Base-by-base conservation (phyloP, 2,888 invertebrate genomes). In the Troides oblongomaculatus region DNA sequence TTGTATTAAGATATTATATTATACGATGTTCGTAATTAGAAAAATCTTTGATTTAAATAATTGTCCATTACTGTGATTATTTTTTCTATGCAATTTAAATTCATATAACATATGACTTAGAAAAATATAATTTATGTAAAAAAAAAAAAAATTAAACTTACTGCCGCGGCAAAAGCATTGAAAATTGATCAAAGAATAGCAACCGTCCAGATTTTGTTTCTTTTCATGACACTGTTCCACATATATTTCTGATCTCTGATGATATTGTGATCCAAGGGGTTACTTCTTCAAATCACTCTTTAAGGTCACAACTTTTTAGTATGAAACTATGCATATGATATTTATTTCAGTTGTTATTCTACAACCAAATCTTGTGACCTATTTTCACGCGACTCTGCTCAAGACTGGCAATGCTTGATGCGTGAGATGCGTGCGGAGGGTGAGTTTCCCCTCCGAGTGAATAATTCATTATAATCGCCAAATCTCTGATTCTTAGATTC, bases 351-450 rank as follows among this genome's bases (percentile, higher is more conserved):
- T 3, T 30, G 30, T 7, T 3, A 17, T 59, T 25, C 25, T 10
- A 30, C 10, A 59, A 25, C 10, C 14, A 30, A 30, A 23, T 23
- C 57, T 57, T 5, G 57, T 66, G 66, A 66, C 66, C 66, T 66
- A 66, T 50, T 61, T 66, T 66, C n/a, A 23, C 66, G 66, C 60
- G 50, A 10, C 21, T 14, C 36, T 36, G 60, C 36, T 12, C 23
- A 36, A 66, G 66, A 66, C 66, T 66, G 66, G 25, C 30, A 56
- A 12, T 30, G 30, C 60, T n/a, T 36, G 21, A 5, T 17, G 53
- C 66, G 53, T 53, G 18, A n/a, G 50, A 7, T 66, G 66, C 66
- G 60, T 60, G 60, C 60, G 60, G 59, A 50, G 36, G 60, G 53
- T 30, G 39, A 39, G 30, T 66, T 53, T n/a, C 60, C 59, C n/a